Evolutionary conservation across 2,113 vertebrate genomes (phyloP).

Genomic region (Nanorana parkeri): DNA sequence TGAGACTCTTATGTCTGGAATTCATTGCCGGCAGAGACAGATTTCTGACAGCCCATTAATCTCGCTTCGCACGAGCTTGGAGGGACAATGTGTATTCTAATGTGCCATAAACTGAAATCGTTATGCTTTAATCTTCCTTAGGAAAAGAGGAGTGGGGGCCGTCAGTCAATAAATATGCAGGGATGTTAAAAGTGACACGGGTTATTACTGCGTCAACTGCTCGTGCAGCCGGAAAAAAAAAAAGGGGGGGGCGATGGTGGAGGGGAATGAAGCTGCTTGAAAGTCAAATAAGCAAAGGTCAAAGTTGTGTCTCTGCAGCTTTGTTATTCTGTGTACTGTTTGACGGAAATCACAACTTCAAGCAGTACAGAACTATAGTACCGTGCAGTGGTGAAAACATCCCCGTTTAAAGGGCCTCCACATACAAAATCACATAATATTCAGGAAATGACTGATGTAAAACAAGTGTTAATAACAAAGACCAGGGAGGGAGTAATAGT

Average conservation of each 20-base stretch:
- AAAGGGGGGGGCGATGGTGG: conserved; percentile 20
- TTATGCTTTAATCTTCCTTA: conserved; percentile 58
- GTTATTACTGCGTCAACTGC: conserved; percentile 56
- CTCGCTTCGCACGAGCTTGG: conserved; percentile 37
- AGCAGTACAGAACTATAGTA: too few species aligned
- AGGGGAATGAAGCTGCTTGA: conserved; percentile 29
- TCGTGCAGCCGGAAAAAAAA: conserved; percentile 43
- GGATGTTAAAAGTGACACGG: conserved; percentile 57
- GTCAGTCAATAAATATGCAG: conserved; percentile 57
- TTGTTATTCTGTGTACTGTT: not conserved
- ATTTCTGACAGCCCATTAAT: conserved; percentile 52
- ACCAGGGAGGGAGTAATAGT: too few species aligned
- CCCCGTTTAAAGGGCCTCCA: too few species aligned
- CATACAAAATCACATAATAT: too few species aligned
- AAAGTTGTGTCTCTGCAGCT: conserved; percentile 21
- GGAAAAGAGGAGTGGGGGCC: conserved; percentile 54
- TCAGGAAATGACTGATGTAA: too few species aligned
- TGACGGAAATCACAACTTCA: not conserved
- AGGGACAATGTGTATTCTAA: conserved; percentile 57
- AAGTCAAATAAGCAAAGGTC: conserved; percentile 52
- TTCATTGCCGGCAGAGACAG: conserved; percentile 56
- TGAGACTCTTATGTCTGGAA: conserved; percentile 52
- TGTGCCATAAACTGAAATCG: conserved; percentile 58
- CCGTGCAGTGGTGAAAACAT: too few species aligned
- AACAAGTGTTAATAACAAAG: too few species aligned